A percentile compares a stretch with the other conserved stretches of the same genome.
Evolutionary conservation across 2,797 vertebrate species (phyloP).

Genomic region (Spatula versicolor): DNA sequence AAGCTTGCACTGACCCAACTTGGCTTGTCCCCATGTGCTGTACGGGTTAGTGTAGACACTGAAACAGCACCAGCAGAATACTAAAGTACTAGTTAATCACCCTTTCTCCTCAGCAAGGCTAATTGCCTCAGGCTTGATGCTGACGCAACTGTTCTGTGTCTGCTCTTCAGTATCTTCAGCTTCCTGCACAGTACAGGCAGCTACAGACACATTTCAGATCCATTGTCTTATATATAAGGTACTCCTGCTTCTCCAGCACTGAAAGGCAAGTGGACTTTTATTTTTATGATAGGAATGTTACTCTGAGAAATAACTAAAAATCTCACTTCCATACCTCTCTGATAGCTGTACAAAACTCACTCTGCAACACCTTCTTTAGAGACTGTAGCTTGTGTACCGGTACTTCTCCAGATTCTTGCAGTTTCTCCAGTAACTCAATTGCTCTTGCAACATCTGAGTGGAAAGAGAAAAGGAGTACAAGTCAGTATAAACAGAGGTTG

Average conservation of each 20-base stretch:
- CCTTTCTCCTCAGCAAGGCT: neutral
- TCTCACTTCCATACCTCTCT: conserved; percentile 89
- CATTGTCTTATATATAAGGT: neutral
- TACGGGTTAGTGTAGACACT: neutral
- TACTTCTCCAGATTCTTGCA: conserved; percentile 95
- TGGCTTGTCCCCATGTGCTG: neutral
- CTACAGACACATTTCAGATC: neutral
- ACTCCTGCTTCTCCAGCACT: neutral
- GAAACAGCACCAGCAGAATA: neutral
- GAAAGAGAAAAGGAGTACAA: conserved; percentile 20
- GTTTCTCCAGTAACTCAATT: conserved; percentile 96
- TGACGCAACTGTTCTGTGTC: neutral
- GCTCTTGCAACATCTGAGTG: conserved; percentile 93
- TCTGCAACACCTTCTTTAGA: conserved; percentile 98
- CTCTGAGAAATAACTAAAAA: conserved; percentile 19
- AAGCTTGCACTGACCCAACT: neutral
- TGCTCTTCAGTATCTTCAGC: conserved; percentile 15
- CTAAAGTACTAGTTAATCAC: conserved; percentile 2
- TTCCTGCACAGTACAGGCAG: neutral
- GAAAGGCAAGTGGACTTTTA: neutral
- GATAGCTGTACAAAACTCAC: conserved; percentile 99
- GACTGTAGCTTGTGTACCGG: conserved; percentile 98
- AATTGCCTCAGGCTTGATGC: conserved; percentile 24
- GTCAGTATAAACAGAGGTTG: neutral
- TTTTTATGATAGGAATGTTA: neutral